Conservation (phyloP, 2,797 vertebrate genomes). For the Melanotaenia pygmaea region DNA sequence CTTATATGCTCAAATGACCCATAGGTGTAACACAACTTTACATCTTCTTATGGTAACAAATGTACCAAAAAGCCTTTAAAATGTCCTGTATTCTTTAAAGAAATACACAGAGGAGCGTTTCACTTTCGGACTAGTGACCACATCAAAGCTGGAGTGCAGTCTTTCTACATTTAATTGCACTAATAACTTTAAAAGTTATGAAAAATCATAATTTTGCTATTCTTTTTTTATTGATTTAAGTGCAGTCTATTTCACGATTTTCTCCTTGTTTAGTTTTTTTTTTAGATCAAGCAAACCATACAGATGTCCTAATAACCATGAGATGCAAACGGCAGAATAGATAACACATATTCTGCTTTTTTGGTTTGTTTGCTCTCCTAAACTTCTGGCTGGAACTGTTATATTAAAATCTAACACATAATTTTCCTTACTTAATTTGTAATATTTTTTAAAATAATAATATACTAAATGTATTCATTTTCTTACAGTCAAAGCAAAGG, state of each 20-base stretch:
- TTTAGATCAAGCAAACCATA: conserved; percentile 12
- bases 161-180: background rate
- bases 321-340: background rate
- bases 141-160: background rate
- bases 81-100: background rate
- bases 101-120: background rate
- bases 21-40: background rate
- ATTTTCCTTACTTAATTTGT: background rate
- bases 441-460: background rate
- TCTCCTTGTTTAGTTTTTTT: conserved; percentile 7
- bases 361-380: background rate
- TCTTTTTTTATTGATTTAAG: background rate
- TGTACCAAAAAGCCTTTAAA: background rate
- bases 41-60: background rate
- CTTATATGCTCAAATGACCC: background rate
- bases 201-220: background rate
- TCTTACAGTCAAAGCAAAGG: background rate
- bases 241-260: background rate
- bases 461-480: background rate
- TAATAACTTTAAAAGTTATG: background rate
- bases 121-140: background rate
- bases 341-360: background rate
- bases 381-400: background rate
- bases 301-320: background rate
- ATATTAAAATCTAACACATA: background rate